These are phyloP conservation scores for Heliconius congener DNA, from an alignment of 1,140 invertebrate genomes.

Conservation along the genomic window DNA sequence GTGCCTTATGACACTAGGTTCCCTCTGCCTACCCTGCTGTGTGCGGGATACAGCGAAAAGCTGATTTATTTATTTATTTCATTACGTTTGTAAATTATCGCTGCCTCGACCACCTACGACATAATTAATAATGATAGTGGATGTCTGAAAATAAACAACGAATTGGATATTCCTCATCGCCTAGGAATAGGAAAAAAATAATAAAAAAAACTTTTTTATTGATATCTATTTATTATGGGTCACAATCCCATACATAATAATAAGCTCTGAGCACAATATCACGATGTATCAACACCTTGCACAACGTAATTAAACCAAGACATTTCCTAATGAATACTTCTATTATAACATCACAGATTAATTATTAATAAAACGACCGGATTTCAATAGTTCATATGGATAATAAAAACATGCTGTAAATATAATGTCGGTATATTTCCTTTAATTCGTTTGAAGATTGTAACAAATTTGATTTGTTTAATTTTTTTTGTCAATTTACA, in stretches of 20 bases:
- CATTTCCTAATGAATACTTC: conserved; percentile 60
- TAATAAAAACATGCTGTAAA: conserved; percentile 16
- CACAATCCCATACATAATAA: conserved; percentile 47
- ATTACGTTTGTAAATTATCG: too few species aligned
- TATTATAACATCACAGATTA: conserved; percentile 71
- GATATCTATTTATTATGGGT: conserved; percentile 51
- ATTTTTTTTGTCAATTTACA: background rate
- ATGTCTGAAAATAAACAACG: too few species aligned
- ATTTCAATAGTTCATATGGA: conserved; percentile 28
- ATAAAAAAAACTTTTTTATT: conserved; percentile 33
- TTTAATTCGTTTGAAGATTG: background rate
- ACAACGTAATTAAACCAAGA: conserved; percentile 52
- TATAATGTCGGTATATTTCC: background rate
- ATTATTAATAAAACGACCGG: conserved; percentile 51
- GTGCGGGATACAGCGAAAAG: too few species aligned
- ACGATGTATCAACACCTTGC: conserved; percentile 62
- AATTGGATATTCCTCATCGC: too few species aligned
- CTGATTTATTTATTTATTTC: too few species aligned
- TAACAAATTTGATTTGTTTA: background rate
- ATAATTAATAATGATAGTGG: too few species aligned
- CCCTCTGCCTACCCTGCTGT: too few species aligned
- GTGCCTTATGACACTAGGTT: too few species aligned
- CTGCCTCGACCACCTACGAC: too few species aligned
- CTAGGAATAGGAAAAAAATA: background rate
- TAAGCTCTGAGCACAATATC: conserved; percentile 69